Base-by-base conservation (phyloP, 2,888 invertebrate genomes). In the Protodeltote pygarga region DNA sequence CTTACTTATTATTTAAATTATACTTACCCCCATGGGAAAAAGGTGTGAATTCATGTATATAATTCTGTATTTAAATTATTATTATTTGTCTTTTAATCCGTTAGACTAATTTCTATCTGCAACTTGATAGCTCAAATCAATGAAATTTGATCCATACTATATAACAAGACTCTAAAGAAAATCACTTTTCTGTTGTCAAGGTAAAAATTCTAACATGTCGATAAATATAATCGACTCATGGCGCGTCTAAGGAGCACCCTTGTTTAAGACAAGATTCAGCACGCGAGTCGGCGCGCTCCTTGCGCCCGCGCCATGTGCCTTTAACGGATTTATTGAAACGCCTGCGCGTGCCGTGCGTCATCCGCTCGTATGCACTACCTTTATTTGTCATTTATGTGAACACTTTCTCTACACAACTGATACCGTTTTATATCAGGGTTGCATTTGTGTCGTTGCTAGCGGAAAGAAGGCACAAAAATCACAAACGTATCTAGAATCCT, bases 241-340 rank as follows among this genome's bases (percentile, higher is more conserved):
- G 35, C 65, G 47, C 61, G 55, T 71, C 81, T 72, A 65, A 65
- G 47, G 59, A 44, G 73, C 83, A 79, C 84, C 87, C 87, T 82
- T 80, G 77, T 25, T 79, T 76, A 75, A 80, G 84, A 77, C 82
- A 87, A 86, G 91, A 89, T 86, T 86, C 82, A 77, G 80, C 77
- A 77, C 76, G 79, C 83, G 79, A 75, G 73, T 53, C 61, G 58
- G 51, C 72, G 66, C 67, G 66, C 27, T 53, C 57, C 55, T 52
- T 73, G 64, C 73, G 69, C 66, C 67, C 76, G 75, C 83, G 85
- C 85, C 87, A 88, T 89, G 88, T 87, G 87, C 82, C 81, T 84
- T 83, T 90, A 91, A 91, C 90, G 90, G 91, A 91, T 91, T 91
- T 90, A 86, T 86, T 83, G 80, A 78, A 84, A 77, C 81, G 78